phyloP scores from a whole-genome alignment of 2,113 vertebrate species.

The Malurus cyaneus region DNA sequence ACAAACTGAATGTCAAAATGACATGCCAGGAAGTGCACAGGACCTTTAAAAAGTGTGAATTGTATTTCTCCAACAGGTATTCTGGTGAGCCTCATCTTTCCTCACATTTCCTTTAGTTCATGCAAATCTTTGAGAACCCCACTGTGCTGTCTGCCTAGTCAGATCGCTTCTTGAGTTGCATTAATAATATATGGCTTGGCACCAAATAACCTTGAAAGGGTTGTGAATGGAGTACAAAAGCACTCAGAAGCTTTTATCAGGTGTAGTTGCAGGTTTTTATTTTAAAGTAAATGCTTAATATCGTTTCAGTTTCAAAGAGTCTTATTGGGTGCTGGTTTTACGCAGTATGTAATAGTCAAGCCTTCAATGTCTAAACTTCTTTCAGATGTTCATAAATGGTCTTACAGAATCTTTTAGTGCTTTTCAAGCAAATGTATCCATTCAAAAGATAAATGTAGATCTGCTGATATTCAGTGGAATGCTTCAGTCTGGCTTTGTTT shows the following conservation, averaged over 20 bases:
- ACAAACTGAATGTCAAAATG: not conserved
- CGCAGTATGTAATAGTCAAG: not conserved
- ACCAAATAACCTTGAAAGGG: conserved; percentile 30
- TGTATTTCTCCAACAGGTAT: not conserved
- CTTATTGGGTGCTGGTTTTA: conserved; percentile 9
- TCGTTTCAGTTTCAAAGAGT: conserved; percentile 57
- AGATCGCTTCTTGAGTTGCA: conserved; percentile 11
- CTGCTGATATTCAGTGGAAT: not conserved
- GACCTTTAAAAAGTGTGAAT: not conserved
- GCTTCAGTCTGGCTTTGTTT: conserved; percentile 20
- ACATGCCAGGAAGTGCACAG: not conserved
- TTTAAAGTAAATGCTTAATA: conserved; percentile 55
- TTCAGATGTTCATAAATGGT: conserved; percentile 28
- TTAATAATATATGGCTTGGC: conserved; percentile 66
- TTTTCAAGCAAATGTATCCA: not conserved
- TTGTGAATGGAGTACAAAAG: conserved; percentile 52
- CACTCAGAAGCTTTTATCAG: conserved; percentile 54
- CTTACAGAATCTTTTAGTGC: not conserved
- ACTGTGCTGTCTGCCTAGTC: conserved; percentile 6
- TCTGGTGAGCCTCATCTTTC: not conserved
- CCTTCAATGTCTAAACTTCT: not conserved
- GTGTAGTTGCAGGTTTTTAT: conserved; percentile 49
- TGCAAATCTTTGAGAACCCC: not conserved
- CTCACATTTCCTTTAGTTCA: not conserved
- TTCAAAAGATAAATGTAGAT: conserved; percentile 10